A percentile compares a stretch with the other conserved stretches of the same genome.
These are phyloP conservation scores for Autographa gamma DNA, from an alignment of 2,888 invertebrate species.

Conservation along the genomic window DNA sequence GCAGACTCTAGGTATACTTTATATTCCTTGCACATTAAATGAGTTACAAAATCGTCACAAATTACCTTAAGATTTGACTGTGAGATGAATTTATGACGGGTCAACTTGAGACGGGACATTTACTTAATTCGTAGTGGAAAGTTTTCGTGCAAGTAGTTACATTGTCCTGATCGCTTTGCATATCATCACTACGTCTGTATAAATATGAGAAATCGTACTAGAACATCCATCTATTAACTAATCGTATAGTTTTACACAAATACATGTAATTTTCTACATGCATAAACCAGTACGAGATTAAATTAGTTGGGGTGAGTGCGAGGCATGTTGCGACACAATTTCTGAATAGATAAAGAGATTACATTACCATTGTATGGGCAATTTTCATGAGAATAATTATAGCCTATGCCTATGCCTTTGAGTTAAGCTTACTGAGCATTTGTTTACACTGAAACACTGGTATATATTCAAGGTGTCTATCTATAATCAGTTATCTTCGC, in stretches of 20 bases:
- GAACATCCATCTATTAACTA: slow-evolving; percentile 49
- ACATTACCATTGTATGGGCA: not conserved
- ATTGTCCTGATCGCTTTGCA: slow-evolving; percentile 41
- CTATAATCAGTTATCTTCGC: no score
- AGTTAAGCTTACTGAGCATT: not conserved
- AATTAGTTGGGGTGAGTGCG: not conserved
- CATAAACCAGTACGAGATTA: slow-evolving; percentile 21
- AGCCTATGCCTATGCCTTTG: not conserved
- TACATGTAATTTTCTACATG: slow-evolving; percentile 36
- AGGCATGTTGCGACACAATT: slow-evolving; percentile 7
- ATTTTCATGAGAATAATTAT: not conserved
- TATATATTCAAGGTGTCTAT: no score
- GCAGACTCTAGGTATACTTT: slow-evolving; percentile 69
- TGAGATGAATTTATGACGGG: slow-evolving; percentile 84
- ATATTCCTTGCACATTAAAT: slow-evolving; percentile 89
- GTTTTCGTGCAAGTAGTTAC: slow-evolving; percentile 58
- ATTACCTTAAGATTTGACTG: slow-evolving; percentile 88
- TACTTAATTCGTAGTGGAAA: slow-evolving; percentile 78
- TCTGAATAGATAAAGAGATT: not conserved
- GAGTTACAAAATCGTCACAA: slow-evolving; percentile 87
- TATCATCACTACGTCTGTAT: slow-evolving; percentile 48
- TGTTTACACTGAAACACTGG: not conserved
- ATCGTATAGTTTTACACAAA: slow-evolving; percentile 58
- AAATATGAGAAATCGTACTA: slow-evolving; percentile 43
- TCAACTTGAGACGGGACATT: slow-evolving; percentile 65